A percentile compares a stretch with the other conserved stretches of the same genome.
phyloP scores from a whole-genome alignment of 2,113 vertebrate genomes.

The Dinomys branickii region DNA sequence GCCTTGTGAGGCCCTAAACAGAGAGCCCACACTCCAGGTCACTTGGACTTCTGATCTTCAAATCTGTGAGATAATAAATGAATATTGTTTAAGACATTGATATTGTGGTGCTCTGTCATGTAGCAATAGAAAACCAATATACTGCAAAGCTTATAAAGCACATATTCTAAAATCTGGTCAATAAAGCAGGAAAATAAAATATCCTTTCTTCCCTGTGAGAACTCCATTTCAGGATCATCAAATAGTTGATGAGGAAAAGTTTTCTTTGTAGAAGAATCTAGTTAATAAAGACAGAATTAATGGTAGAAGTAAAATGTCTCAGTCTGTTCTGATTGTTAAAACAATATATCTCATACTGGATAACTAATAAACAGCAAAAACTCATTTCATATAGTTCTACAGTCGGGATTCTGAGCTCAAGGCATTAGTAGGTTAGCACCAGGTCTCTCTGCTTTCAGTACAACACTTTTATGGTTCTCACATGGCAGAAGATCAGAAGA shows the following conservation, averaged over 20 bases:
- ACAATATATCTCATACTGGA: not conserved
- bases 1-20: not conserved
- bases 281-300: not conserved
- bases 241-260: not conserved
- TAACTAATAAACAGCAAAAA: not conserved
- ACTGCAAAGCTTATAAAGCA: not conserved
- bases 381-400: not conserved
- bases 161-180: not conserved
- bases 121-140: not conserved
- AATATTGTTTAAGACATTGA: not conserved
- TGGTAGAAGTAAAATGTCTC: not conserved
- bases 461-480: not conserved
- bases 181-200: not conserved
- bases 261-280: not conserved
- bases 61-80: not conserved
- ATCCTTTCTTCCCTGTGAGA: not conserved
- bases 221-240: not conserved
- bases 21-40: not conserved
- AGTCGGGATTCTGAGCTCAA: not conserved
- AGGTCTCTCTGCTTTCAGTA: not conserved
- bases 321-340: not conserved
- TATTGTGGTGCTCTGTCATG: not conserved
- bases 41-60: not conserved
- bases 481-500: not conserved
- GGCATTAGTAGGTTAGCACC: not conserved